Conservation (phyloP, 1,140 invertebrate genomes). For the Apis cerana region DNA sequence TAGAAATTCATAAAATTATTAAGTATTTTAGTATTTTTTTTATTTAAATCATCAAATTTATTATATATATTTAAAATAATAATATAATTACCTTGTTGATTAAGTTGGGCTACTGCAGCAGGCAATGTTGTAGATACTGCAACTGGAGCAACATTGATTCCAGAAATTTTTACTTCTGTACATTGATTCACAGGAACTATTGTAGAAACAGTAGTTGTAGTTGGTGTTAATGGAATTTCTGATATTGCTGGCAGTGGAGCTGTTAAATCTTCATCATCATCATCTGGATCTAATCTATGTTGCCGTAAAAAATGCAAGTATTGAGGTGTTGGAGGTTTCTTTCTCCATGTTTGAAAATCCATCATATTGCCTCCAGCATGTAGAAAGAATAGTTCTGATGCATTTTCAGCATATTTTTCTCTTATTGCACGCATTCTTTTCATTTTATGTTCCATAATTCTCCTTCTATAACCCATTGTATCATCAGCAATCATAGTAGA, state of each 20-base stretch:
- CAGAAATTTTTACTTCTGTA: conserved; percentile 85
- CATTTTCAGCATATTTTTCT: conserved; percentile 88
- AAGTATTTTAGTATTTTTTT: no score
- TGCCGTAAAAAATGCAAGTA: conserved; percentile 89
- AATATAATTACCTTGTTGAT: conserved; percentile 80
- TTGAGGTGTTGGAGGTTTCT: conserved; percentile 87
- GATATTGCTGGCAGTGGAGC: conserved; percentile 66
- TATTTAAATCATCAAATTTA: not conserved
- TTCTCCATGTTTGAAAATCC: conserved; percentile 92
- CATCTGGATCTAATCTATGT: conserved; percentile 87
- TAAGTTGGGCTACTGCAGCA: conserved; percentile 83
- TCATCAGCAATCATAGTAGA: conserved; percentile 66
- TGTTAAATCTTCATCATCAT: conserved; percentile 82
- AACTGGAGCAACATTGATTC: conserved; percentile 84
- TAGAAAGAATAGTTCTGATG: conserved; percentile 92
- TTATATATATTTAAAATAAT: not conserved
- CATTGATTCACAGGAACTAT: conserved; percentile 64
- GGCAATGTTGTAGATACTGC: conserved; percentile 84
- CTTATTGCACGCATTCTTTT: conserved; percentile 77
- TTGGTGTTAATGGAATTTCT: conserved; percentile 66
- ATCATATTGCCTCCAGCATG: conserved; percentile 93
- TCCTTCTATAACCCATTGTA: conserved; percentile 69
- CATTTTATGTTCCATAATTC: conserved; percentile 80
- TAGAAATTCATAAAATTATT: not conserved
- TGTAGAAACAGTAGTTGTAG: conserved; percentile 52